Conservation (phyloP, 37 sponge, comb jelly and placozoan species). For the Spongia lamella region DNA sequence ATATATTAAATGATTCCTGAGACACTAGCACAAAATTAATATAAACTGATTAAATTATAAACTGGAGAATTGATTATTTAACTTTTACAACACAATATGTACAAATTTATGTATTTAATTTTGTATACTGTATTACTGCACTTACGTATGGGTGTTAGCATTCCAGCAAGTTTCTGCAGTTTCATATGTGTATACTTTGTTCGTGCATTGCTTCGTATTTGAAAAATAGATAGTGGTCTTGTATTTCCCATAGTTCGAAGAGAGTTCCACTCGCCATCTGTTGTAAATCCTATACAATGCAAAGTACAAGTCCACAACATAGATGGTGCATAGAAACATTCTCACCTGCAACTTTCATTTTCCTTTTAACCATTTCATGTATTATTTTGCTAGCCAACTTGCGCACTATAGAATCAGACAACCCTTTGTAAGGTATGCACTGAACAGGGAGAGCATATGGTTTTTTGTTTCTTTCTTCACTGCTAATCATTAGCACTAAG, state of each 20-base stretch:
- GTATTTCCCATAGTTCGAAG: constrained; percentile 28
- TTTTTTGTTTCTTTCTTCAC: constrained; percentile 18
- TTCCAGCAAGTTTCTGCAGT: not conserved
- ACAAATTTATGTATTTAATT: too few relatives aligned
- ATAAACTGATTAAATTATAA: not conserved
- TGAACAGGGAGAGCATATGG: too few relatives aligned
- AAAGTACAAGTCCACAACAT: too few relatives aligned
- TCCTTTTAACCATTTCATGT: not conserved
- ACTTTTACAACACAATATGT: too few relatives aligned
- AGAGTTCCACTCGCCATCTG: constrained; percentile 40
- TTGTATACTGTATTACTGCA: too few relatives aligned
- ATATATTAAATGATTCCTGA: too few relatives aligned
- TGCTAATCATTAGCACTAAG: constrained; percentile 45
- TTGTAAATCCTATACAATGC: constrained; percentile 10
- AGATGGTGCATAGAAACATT: too few relatives aligned
- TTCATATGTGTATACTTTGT: not conserved
- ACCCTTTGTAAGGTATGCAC: constrained; percentile 37
- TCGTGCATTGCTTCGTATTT: not conserved
- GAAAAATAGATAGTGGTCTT: constrained; percentile 18
- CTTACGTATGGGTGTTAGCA: not conserved
- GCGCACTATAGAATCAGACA: constrained; percentile 7
- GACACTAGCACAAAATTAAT: too few relatives aligned
- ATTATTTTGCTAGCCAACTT: not conserved
- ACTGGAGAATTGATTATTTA: too few relatives aligned
- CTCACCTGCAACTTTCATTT: constrained; percentile 31